Base-by-base conservation (phyloP, 1,140 invertebrate species). In the Neocloeon triangulifer region DNA sequence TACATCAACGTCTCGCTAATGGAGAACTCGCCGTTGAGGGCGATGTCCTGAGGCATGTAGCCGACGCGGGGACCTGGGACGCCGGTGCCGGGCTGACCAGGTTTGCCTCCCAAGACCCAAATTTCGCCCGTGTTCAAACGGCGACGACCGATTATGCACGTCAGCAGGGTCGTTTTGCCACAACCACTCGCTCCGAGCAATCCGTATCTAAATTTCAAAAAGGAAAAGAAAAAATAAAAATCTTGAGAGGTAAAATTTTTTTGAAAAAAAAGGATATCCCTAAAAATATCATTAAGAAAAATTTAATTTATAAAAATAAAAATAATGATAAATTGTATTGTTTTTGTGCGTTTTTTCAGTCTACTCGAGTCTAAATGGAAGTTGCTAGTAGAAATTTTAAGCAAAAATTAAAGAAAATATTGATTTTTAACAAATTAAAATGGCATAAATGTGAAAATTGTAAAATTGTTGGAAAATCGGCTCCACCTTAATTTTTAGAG, bases 1-100 rank as follows among this genome's bases (percentile, higher is more conserved):
- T 86, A 95, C 36, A 73, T 67, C 48, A 92, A 65, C 0, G 84
- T 92, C 50, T 94, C 86, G 20, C 69, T 54, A 33, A 91, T 91
- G 1, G 79, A 77, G 48, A 92, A 88, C 50, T 91, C 82, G 3
- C 77, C 71, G 45, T 88, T 91, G 6, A 95, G 58, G 0, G 86
- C 84, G 12, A 84, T 65, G 59, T 95, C 88, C 67, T 89, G 70
- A 1, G 80, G 81, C 81, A 86, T 88, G 43, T 81, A 86, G 8
- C 77, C 77, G 1, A 80, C 66, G n/a, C 68, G 50, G 1, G 69
- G 64, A 5, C 55, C 56, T 6, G 56, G 56, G n/a, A 59, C 43
- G 12, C 49, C 49, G 20, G 43, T 41, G 10, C 39, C 42, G 7
- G 34, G 32, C n/a, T 46, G 40, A 5, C 53, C 51, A 7, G 56